Evolutionary conservation across 37 sponge, comb jelly and placozoan genomes (phyloP).

Genomic region (Theonella swinhoei): DNA sequence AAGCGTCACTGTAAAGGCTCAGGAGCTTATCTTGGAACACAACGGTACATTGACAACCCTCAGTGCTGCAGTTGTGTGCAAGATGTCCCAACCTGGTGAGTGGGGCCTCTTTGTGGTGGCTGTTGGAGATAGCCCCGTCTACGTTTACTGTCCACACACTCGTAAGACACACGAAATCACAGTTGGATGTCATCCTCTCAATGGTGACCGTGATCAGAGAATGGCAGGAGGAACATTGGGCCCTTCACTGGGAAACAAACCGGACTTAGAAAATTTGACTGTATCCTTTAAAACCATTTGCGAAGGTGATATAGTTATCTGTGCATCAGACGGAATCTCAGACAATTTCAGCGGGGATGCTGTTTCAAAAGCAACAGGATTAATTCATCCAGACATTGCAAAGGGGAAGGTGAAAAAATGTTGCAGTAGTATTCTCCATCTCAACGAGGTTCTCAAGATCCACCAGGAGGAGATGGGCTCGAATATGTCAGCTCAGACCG

Average conservation of each 20-base stretch:
- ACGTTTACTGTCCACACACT: constrained; percentile 72
- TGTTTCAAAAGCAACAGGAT: no score
- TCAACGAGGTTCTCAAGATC: constrained; percentile 42
- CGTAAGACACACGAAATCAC: constrained; percentile 56
- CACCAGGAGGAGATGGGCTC: constrained; percentile 29
- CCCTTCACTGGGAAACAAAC: constrained; percentile 69
- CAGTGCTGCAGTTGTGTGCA: constrained; percentile 71
- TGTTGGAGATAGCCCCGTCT: constrained; percentile 89
- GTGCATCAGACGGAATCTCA: constrained; percentile 73
- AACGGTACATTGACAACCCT: constrained; percentile 88
- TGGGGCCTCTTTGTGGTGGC: constrained; percentile 76
- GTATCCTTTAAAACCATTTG: constrained; percentile 51
- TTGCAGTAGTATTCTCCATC: constrained; percentile 22
- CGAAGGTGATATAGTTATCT: constrained; percentile 78
- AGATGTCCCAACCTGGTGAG: constrained; percentile 43
- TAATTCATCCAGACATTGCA: neutral
- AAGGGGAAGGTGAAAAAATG: constrained; percentile 12
- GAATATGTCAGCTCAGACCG: constrained; percentile 76
- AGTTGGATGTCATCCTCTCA: constrained; percentile 44
- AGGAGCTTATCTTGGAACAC: constrained; percentile 72
- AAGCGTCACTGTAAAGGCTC: constrained; percentile 65
- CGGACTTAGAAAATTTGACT: constrained; percentile 80
- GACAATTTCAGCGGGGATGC: constrained; percentile 74
- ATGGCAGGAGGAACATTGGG: constrained; percentile 81
- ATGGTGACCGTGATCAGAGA: constrained; percentile 53